Conservation (phyloP, 2,113 vertebrate species). For the Ctenomys sociabilis region DNA sequence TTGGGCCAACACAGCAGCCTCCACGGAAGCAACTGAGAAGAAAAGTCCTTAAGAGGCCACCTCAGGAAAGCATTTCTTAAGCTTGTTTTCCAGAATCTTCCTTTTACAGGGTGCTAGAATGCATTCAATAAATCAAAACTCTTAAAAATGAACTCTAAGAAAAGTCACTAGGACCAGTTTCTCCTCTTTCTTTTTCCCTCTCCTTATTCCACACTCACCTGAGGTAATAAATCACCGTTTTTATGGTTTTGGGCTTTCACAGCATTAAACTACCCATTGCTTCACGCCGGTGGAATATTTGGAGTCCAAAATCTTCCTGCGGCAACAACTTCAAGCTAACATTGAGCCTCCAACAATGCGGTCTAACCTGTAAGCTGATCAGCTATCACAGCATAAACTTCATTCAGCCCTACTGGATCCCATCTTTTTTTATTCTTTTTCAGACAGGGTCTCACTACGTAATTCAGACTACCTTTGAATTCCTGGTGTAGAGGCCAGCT, state of each 20-base stretch:
- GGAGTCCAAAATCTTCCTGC: not conserved
- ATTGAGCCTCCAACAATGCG: not conserved
- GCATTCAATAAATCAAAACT: not conserved
- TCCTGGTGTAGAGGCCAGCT: not conserved
- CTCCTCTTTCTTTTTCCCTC: not conserved
- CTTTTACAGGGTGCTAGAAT: constrained; percentile 7
- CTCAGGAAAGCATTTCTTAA: not conserved
- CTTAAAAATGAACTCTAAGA: not conserved
- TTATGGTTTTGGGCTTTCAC: not conserved
- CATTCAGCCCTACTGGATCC: not conserved
- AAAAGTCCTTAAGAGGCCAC: not conserved
- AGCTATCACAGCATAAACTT: not conserved
- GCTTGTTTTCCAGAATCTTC: constrained; percentile 39
- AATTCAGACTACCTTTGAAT: not conserved
- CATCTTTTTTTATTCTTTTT: not conserved
- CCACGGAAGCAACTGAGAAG: not conserved
- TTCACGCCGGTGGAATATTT: not conserved
- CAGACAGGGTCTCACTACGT: not conserved
- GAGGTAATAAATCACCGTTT: not conserved
- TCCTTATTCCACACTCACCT: not conserved
- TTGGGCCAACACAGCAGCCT: not conserved
- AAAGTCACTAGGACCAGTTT: not conserved
- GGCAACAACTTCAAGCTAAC: not conserved
- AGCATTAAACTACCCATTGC: not conserved
- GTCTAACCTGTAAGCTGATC: not conserved